Base-by-base conservation (phyloP, 2,888 invertebrate genomes). In the Stramonita haemastoma region DNA sequence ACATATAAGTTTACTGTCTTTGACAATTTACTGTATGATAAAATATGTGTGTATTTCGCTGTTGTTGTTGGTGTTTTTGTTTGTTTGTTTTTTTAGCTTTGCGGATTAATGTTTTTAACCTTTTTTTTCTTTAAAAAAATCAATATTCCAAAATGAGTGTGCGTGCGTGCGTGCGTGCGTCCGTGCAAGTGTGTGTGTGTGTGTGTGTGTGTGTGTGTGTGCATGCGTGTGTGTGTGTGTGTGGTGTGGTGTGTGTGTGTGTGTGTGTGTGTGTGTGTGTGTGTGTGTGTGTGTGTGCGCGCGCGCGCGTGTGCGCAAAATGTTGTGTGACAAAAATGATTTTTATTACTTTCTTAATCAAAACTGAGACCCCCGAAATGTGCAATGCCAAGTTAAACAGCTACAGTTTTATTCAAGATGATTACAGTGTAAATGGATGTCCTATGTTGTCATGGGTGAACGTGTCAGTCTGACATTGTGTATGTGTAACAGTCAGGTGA, bases 151-250 rank as follows among this genome's bases (percentile, higher is more conserved):
- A 46, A 46, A 46, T 46, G 46, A 5, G 46, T 46, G 46, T 73
- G 73, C n/a, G 73, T 73, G 73, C n/a, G 73, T 22, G 70, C 26
- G 70, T 5, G 11, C 2, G 70, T 5, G 70, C 26, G 70, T 70
- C 26, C 26, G 70, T 70, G 70, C 26, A 22, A 22, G 70, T 70
- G 70, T 70, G 70, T 70, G 70, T 70, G 70, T 8, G 11, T 19
- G 70, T 70, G 70, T 70, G 70, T 70, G 70, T 70, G 70, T 70
- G 70, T 70, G 70, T 70, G 70, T 70, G 70, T 22, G 70, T 70
- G 70, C 26, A 4, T 70, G 70, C 26, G 70, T 70, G 70, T 79
- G 77, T 77, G 13, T 77, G 77, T 77, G 6, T 77, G 32, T 79
- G 15, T 29, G 15, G n/a, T n/a, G n/a, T n/a, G n/a, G n/a, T n/a